Percentiles rank a stretch among this genome's conserved stretches.
Conservation (phyloP, 2,888 invertebrate species). For the Microdon myrmicae region DNA sequence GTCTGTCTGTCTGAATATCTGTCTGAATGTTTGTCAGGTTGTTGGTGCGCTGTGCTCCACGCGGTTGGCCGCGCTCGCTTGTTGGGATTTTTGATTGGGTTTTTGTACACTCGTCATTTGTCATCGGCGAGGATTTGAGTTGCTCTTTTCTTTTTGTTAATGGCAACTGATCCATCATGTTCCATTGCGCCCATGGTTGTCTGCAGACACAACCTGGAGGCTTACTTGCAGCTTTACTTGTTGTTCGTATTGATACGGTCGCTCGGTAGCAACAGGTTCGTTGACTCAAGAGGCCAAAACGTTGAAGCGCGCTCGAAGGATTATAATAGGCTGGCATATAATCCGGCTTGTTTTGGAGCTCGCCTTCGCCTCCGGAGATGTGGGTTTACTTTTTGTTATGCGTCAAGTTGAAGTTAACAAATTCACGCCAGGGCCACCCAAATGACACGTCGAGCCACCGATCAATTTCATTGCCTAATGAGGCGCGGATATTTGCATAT, state of each 20-base stretch:
- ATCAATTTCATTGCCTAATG: constrained; percentile 65
- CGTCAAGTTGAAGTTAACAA: constrained; percentile 63
- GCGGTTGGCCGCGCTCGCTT: constrained; percentile 14
- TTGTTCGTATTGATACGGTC: constrained; percentile 20
- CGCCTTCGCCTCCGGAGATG: constrained; percentile 27
- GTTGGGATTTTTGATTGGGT: constrained; percentile 48
- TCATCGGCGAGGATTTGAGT: constrained; percentile 52
- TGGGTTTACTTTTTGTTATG: constrained; percentile 42
- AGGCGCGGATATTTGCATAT: constrained; percentile 55
- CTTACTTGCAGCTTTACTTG: constrained; percentile 42
- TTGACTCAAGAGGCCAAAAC: constrained; percentile 49
- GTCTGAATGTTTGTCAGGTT: constrained; percentile 37
- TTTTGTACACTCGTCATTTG: constrained; percentile 52
- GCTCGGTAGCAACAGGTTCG: constrained; percentile 50
- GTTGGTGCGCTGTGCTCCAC: constrained; percentile 1
- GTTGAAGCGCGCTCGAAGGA: constrained; percentile 35
- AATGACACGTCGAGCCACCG: constrained; percentile 54
- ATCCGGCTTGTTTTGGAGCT: constrained; percentile 29
- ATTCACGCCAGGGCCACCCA: constrained; percentile 66
- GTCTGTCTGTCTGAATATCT: constrained; percentile 51
- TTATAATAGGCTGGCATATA: constrained; percentile 48
- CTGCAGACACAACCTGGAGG: constrained; percentile 46
- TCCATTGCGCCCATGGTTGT: constrained; percentile 34
- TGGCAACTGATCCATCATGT: constrained; percentile 52
- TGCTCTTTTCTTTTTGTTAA: constrained; percentile 46